These are phyloP conservation scores for Palythoa caribaeorum DNA, from an alignment of 92 coral and sea anemone genomes.

Conservation along the genomic window DNA sequence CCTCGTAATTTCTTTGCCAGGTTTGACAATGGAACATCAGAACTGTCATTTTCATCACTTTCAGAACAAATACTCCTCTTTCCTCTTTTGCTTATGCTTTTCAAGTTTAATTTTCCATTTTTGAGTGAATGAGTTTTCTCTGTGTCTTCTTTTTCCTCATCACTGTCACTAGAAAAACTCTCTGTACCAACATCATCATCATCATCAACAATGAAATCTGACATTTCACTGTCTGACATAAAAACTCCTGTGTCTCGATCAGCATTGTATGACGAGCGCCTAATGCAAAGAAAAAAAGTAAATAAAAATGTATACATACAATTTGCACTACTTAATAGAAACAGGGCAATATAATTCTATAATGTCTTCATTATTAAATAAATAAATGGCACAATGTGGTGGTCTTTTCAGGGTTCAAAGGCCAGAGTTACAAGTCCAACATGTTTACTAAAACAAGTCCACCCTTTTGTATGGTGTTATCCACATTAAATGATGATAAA, in stretches of 20 bases:
- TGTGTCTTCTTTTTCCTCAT: constrained; percentile 27
- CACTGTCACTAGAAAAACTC: constrained; percentile 28
- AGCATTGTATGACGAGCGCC: constrained; percentile 84
- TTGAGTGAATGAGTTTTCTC: not conserved
- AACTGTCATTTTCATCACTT: not conserved
- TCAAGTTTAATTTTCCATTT: not conserved
- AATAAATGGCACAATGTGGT: no score
- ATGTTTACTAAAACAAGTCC: no score
- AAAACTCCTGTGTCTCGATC: constrained; percentile 68
- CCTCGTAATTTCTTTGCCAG: not conserved
- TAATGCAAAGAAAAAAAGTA: not conserved
- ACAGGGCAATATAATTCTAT: not conserved
- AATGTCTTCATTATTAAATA: no score
- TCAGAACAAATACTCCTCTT: constrained; percentile 18
- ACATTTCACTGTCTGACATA: constrained; percentile 77
- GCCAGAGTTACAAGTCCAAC: no score
- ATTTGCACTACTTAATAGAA: not conserved
- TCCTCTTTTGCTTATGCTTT: not conserved
- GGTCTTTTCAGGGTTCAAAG: no score
- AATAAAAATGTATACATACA: not conserved
- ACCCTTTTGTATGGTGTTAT: no score
- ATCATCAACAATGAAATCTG: constrained; percentile 92
- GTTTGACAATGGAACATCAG: constrained; percentile 1
- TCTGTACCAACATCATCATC: constrained; percentile 4
- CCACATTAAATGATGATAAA: no score